Base-by-base conservation (phyloP, 2,888 invertebrate species). In the Odontothrips loti region DNA sequence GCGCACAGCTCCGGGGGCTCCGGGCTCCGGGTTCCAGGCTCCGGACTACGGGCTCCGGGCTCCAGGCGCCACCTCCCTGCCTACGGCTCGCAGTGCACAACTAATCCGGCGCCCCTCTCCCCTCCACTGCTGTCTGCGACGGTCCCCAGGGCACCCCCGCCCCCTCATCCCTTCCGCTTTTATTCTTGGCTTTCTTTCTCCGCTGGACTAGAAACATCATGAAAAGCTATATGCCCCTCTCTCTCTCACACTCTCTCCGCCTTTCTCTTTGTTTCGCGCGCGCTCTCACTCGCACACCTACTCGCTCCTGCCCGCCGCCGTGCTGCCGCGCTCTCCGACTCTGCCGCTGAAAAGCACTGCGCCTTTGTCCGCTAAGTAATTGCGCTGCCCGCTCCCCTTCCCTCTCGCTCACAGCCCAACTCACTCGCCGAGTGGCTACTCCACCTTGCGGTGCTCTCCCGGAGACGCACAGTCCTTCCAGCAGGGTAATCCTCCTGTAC, bases 161-260 rank as follows among this genome's bases (percentile, higher is more conserved):
- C 51, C 51, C 51, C 58, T n/a, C 68, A 23, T 75, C 23, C 68
- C 68, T 27, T 12, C 68, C 23, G 68, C 68, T 75, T 75, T 75
- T 75, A 75, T 75, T 75, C 68, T 75, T 75, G 27, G 68, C 27
- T n/a, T 75, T 75, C 68, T 75, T 75, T 75, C 68, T 75, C 68
- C 11, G 68, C 68, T 75, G 68, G 68, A 75, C 68, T 23, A 75
- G 68, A 75, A 75, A 75, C 68, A 75, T 75, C 68, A 75, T 75
- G 68, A 75, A 75, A 75, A 75, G 68, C 68, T 75, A 43, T 43
- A 43, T 43, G 34, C 34, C 34, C 34, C 34, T 43, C 34, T 43
- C 34, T 43, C 34, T 43, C 34, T 43, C 34, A 43, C 34, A 43
- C 34, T 6, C 34, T 43, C 34, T 43, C 34, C 34, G 6, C 34